Conservation (phyloP, 1,140 invertebrate genomes). For the Microplitis mediator region DNA sequence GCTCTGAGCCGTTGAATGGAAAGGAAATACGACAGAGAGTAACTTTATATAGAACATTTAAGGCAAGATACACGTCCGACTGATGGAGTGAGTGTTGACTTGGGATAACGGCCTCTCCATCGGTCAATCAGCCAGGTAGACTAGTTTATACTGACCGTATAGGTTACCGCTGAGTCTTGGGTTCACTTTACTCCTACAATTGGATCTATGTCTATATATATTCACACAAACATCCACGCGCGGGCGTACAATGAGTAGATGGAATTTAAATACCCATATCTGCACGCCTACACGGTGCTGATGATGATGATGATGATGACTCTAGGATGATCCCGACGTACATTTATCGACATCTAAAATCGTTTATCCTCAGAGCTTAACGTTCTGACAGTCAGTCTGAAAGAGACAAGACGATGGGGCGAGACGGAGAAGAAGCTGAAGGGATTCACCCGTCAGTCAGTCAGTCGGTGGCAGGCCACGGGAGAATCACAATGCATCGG, state of each 20-base stretch:
- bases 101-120: constrained; percentile 62
- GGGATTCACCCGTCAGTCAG: constrained; percentile 61
- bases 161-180: constrained; percentile 27
- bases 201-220: not conserved
- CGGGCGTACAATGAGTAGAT: not conserved
- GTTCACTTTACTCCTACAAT: constrained; percentile 49
- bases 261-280: constrained; percentile 3
- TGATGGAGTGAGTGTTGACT: constrained; percentile 64
- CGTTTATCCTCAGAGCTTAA: constrained; percentile 12
- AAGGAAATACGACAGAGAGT: constrained; percentile 5
- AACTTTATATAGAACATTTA: constrained; percentile 5
- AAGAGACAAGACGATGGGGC: not conserved
- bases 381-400: constrained; percentile 6
- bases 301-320: constrained; percentile 2
- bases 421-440: constrained; percentile 42
- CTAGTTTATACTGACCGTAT: constrained; percentile 30
- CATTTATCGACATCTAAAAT: constrained; percentile 19
- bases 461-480: constrained; percentile 55
- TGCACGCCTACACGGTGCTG: not conserved
- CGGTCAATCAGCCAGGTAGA: constrained; percentile 63
- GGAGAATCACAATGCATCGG: constrained; percentile 60
- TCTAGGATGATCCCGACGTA: constrained; percentile 8
- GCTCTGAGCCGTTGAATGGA: not conserved
- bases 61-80: constrained; percentile 32
- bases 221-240: not conserved